These are phyloP conservation scores for Mobula birostris DNA, from an alignment of 2,113 vertebrate genomes.

Conservation along the genomic window DNA sequence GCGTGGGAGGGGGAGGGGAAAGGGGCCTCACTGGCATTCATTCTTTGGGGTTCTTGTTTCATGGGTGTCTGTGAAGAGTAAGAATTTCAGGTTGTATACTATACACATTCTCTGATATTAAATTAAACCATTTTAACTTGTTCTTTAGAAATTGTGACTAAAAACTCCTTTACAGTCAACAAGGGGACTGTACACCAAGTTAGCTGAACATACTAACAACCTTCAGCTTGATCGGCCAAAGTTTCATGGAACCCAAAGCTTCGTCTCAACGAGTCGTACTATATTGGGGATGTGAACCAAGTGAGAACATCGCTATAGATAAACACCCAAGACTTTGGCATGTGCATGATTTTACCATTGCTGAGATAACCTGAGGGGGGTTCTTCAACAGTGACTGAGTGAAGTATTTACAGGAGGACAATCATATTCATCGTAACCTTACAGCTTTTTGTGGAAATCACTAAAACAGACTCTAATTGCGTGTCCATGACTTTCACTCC, in stretches of 20 bases:
- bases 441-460: neutral
- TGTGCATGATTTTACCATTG: neutral
- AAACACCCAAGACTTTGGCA: neutral
- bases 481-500: neutral
- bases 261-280: neutral
- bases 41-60: too few species aligned
- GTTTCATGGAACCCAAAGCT: neutral
- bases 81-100: too few species aligned
- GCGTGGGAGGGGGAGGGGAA: too few species aligned
- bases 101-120: too few species aligned
- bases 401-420: neutral
- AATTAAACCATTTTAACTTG: neutral
- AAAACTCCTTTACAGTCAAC: constrained; percentile 1
- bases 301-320: neutral
- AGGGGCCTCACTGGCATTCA: too few species aligned
- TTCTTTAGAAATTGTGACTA: neutral
- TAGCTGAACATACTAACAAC: neutral
- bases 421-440: neutral
- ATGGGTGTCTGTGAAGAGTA: too few species aligned
- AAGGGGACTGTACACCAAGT: neutral
- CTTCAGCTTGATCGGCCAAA: neutral
- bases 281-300: constrained; percentile 2
- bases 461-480: neutral
- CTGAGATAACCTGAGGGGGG: neutral
- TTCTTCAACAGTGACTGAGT: neutral